Evolutionary conservation across 2,888 invertebrate genomes (phyloP).

Genomic region (Psylliodes chrysocephalus): DNA sequence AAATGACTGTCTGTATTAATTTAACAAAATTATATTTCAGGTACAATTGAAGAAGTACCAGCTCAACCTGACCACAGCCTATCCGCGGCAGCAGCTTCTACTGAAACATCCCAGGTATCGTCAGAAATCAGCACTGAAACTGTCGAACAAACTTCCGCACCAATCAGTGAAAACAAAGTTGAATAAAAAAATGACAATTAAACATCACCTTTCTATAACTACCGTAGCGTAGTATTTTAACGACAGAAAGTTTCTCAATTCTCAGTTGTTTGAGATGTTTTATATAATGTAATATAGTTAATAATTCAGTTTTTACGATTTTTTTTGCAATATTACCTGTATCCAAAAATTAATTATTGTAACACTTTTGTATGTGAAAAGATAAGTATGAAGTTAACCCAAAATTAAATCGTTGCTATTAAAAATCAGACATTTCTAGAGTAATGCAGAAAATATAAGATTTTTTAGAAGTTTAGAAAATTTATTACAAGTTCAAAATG

Average conservation of each 20-base stretch:
- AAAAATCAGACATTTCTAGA: too few relatives aligned
- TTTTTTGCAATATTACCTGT: neutral
- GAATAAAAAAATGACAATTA: neutral
- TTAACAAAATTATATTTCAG: too few relatives aligned
- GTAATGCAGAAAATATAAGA: too few relatives aligned
- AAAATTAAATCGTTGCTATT: too few relatives aligned
- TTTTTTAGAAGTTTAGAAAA: too few relatives aligned
- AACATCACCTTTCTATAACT: constrained; percentile 4
- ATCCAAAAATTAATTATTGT: too few relatives aligned
- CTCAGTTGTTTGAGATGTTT: constrained; percentile 9
- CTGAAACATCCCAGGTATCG: neutral
- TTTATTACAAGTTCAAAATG: too few relatives aligned
- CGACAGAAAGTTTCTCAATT: neutral
- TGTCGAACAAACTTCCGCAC: neutral
- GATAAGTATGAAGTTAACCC: too few relatives aligned
- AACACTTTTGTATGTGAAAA: too few relatives aligned
- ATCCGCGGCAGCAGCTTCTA: neutral
- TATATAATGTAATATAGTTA: constrained; percentile 5
- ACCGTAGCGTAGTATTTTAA: constrained; percentile 1
- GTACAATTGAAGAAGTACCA: neutral
- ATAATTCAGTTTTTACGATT: neutral
- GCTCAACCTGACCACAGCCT: neutral
- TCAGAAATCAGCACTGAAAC: neutral
- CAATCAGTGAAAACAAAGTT: neutral
- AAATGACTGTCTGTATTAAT: too few relatives aligned